Base-by-base conservation (phyloP, 1,140 invertebrate species). In the Bombus confusus region DNA sequence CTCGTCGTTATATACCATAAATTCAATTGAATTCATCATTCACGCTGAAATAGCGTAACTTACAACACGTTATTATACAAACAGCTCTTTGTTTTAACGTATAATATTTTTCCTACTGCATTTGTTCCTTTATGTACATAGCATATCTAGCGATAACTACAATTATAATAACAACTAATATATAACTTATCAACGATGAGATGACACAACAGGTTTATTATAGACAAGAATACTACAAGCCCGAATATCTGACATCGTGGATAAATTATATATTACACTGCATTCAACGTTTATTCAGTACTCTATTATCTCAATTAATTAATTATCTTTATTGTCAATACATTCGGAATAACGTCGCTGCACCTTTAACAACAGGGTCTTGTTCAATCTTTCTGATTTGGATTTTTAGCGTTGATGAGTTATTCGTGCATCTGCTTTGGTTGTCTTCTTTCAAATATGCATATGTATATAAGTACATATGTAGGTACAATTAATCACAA, bases 291-390 rank as follows among this genome's bases (percentile, higher is more conserved):
- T 85, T 88, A 84, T 79, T 79, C 90, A 87, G 82, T 90, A 72
- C 41, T 78, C 77, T 82, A 89, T 87, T 76, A 84, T 75, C 87
- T 83, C 86, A 25, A 78, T 85, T 88, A 74, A 90, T 87, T 83
- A 85, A 84, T 90, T 91, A 88, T 66, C 47, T 87, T 93, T 95
- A 94, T 95, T 95, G 94, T 94, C 94, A 95, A 94, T 94, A 91
- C 93, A 95, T 94, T 95, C 94, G 93, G 94, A 95, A 88, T 91
- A 90, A 86, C 92, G 92, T 94, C 93, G 89, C 92, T 94, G 93
- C 86, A 73, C 68, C 69, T 68, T 86, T 72, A 71, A 59, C 89
- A 85, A 64, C 78, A 73, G 59, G 47, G 41, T 59, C 68, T 85
- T 39, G 9, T 59, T 59, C 28, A n/a, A 10, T n/a, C 22, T 18